A percentile compares a stretch with the other conserved stretches of the same genome.
These are phyloP conservation scores for Perccottus glenii DNA, from an alignment of 2,113 vertebrate genomes.

Conservation along the genomic window DNA sequence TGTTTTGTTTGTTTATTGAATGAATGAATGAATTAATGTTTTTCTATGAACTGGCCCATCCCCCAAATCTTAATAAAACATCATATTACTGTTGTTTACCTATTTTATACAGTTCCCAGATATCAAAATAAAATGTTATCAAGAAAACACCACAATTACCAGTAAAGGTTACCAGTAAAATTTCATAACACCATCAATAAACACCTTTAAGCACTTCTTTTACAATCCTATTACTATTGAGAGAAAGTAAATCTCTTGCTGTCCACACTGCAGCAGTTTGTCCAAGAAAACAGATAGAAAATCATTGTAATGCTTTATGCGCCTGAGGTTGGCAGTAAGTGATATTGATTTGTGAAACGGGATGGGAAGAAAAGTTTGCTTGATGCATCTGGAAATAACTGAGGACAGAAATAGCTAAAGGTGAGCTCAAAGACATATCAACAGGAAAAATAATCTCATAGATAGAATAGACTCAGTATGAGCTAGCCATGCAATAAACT, in stretches of 20 bases:
- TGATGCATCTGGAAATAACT: slow-evolving; percentile 39
- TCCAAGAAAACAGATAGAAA: slow-evolving; percentile 24
- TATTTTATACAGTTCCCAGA: no score
- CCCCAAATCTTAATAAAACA: no score
- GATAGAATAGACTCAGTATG: neutral
- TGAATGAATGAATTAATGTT: no score
- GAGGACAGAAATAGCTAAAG: slow-evolving; percentile 33
- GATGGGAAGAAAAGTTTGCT: slow-evolving; percentile 35
- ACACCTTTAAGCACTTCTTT: slow-evolving; percentile 5
- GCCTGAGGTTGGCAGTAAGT: slow-evolving; percentile 32
- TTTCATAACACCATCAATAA: slow-evolving; percentile 5
- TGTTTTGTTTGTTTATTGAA: no score
- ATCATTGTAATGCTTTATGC: slow-evolving; percentile 28
- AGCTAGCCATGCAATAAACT: no score
- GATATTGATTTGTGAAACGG: slow-evolving; percentile 47
- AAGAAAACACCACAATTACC: neutral
- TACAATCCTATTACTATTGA: slow-evolving; percentile 7
- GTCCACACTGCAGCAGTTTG: neutral
- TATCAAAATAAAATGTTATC: neutral
- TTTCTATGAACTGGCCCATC: no score
- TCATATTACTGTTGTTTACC: no score
- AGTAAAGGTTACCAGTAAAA: slow-evolving; percentile 1
- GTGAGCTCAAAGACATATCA: slow-evolving; percentile 29
- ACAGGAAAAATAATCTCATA: neutral
- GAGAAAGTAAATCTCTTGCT: neutral